A percentile compares a stretch with the other conserved stretches of the same genome.
Conservation (phyloP, 1,140 invertebrate species). For the Subanguina moxae region DNA sequence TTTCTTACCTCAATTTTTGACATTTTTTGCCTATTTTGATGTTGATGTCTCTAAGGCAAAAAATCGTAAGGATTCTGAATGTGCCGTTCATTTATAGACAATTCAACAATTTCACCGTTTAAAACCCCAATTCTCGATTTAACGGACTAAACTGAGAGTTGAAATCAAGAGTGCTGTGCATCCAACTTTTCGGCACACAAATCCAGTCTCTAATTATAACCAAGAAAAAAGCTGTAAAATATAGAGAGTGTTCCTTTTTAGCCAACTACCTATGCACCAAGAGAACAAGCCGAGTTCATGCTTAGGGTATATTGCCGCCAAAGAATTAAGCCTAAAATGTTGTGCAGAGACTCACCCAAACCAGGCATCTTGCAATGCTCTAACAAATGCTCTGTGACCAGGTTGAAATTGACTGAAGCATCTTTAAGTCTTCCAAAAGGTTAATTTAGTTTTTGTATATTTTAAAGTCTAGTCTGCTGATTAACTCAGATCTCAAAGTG, state of each 20-base stretch:
- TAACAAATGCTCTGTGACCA: background rate
- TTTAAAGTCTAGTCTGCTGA: background rate
- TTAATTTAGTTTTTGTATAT: background rate
- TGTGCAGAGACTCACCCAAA: conserved; percentile 1
- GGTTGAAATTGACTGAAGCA: background rate
- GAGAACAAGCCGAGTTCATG: conserved; percentile 53
- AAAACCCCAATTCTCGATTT: too few relatives aligned
- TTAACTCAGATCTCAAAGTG: conserved; percentile 11
- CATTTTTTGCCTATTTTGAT: too few relatives aligned
- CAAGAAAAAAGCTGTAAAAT: background rate
- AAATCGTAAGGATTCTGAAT: too few relatives aligned
- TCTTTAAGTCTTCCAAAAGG: background rate
- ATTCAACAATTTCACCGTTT: too few relatives aligned
- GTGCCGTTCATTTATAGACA: too few relatives aligned
- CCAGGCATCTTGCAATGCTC: conserved; percentile 6
- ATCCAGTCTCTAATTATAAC: too few relatives aligned
- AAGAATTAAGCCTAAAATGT: background rate
- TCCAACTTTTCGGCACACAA: too few relatives aligned
- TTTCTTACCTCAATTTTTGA: too few relatives aligned
- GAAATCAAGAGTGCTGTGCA: too few relatives aligned
- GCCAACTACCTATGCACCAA: conserved; percentile 56
- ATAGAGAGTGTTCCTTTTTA: conserved; percentile 9
- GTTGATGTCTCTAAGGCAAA: too few relatives aligned
- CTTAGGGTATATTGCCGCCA: conserved; percentile 46
- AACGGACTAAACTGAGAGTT: too few relatives aligned